These are phyloP conservation scores for Clarias batrachus DNA, from an alignment of 2,113 vertebrate genomes.

Conservation along the genomic window DNA sequence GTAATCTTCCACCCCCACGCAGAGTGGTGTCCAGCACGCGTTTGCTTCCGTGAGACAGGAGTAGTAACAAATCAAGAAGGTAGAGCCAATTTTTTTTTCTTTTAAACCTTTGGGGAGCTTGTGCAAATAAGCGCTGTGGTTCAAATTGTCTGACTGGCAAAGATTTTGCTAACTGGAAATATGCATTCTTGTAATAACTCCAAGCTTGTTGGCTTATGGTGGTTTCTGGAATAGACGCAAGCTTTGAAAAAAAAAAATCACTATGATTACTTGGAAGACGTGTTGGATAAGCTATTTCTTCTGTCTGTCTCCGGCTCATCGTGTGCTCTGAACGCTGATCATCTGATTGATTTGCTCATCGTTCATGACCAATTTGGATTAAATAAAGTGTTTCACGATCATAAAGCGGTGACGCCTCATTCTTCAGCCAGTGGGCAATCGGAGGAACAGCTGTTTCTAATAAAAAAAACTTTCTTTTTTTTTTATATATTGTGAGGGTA, in stretches of 20 bases:
- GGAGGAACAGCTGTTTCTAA: conserved; percentile 32
- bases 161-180: conserved; percentile 36
- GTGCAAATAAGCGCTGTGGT: conserved; percentile 29
- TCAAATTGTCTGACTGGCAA: conserved; percentile 34
- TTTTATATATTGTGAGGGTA: background rate
- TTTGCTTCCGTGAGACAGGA: conserved; percentile 64
- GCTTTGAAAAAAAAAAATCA: conserved; percentile 24
- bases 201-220: conserved; percentile 37
- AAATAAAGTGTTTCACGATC: conserved; percentile 30
- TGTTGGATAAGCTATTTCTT: background rate
- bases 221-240: conserved; percentile 3
- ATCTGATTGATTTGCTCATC: conserved; percentile 3
- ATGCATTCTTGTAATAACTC: conserved; percentile 39
- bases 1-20: conserved; percentile 50
- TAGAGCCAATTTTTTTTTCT: conserved; percentile 54
- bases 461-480: conserved; percentile 1
- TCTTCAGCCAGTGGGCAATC: conserved; percentile 11
- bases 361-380: conserved; percentile 23
- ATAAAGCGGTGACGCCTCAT: conserved; percentile 18
- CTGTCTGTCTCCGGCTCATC: background rate
- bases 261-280: conserved; percentile 5
- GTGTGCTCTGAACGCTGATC: background rate
- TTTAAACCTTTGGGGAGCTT: conserved; percentile 21
- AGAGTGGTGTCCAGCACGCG: conserved; percentile 42
- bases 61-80: conserved; percentile 61